Base-by-base conservation (phyloP, 64 coral and sea anemone species). In the Pocillopora damicornis region DNA sequence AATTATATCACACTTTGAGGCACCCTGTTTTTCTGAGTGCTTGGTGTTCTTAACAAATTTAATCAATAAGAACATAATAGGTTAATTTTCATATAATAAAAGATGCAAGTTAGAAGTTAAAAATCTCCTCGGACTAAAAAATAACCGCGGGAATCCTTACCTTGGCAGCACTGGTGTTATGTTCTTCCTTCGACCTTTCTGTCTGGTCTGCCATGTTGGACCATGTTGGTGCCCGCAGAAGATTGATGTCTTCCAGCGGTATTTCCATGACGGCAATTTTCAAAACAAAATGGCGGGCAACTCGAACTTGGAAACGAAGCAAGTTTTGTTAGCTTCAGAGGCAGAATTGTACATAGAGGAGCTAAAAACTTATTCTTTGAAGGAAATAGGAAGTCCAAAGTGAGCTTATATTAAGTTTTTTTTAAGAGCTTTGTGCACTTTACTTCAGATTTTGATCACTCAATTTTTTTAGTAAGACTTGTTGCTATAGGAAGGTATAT, bases 291-390 rank as follows among this genome's bases (percentile, higher is more conserved):
- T 98, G 95, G 95, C 95, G 89, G 77, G 63, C 67, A 14, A 60
- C 17, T 59, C 36, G 13, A 72, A 22, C 18, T 37, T 8, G 18
- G 92, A 92, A 61, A 62, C 37, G 51, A 86, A 79, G 60, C 59
- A 90, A 73, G 93, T 98, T 64, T 79, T 98, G 11, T 87, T 94
- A 17, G 95, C 92, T 38, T 75, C 95, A 42, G 95, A 98, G 81
- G 95, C 95, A 79, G 95, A 98, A 88, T 78, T 98, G 67, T 98
- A 92, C 73, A 89, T 98, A 62, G 89, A 94, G 78, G 92, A 89
- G 76, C 76, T 98, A 14, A 98, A 92, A 79, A 68, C 90, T 22
- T 74, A 89, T 61, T 79, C 87, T 25, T 66, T 98, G 13, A 86
- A 88, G 42, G 92, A 98, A 67, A 90, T 94, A 80, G 95, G 95